These are phyloP conservation scores for Tubulanus polymorphus DNA, from an alignment of 2,888 invertebrate genomes.

Conservation along the genomic window DNA sequence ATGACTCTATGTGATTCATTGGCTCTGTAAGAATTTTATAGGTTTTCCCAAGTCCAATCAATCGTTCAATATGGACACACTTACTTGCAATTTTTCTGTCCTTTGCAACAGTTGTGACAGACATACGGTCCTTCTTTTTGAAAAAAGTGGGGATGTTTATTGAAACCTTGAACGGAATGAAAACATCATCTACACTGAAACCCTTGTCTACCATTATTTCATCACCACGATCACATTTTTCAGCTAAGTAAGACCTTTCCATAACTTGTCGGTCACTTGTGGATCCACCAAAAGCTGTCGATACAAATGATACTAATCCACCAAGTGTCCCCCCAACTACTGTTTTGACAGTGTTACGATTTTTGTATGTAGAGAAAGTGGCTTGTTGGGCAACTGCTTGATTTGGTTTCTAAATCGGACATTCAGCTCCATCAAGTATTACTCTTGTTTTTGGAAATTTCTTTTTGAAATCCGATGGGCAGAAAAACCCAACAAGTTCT, in stretches of 20 bases:
- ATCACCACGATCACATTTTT: conserved; percentile 19
- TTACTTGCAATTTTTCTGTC: conserved; percentile 23
- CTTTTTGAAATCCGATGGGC: conserved; percentile 10
- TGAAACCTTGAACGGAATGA: conserved; percentile 17
- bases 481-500: conserved; percentile 4
- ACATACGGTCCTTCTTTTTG: conserved; percentile 21
- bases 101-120: conserved; percentile 7
- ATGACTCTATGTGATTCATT: not conserved
- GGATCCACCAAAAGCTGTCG: conserved; percentile 17
- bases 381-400: conserved; percentile 3
- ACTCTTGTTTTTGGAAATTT: conserved; percentile 12
- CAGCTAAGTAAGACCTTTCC: conserved; percentile 14
- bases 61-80: conserved; percentile 23
- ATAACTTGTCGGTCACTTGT: conserved; percentile 23
- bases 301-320: conserved; percentile 8
- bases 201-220: conserved; percentile 19
- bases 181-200: conserved; percentile 21
- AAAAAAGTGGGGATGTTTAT: conserved; percentile 25
- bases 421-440: conserved; percentile 11
- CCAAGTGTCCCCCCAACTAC: conserved; percentile 14
- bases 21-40: conserved; percentile 11
- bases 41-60: conserved; percentile 19
- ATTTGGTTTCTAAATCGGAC: conserved; percentile 10
- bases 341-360: conserved; percentile 12
- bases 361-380: conserved; percentile 6